phyloP scores from a whole-genome alignment of 2,113 vertebrate species.

The Phyllostomus hastatus region DNA sequence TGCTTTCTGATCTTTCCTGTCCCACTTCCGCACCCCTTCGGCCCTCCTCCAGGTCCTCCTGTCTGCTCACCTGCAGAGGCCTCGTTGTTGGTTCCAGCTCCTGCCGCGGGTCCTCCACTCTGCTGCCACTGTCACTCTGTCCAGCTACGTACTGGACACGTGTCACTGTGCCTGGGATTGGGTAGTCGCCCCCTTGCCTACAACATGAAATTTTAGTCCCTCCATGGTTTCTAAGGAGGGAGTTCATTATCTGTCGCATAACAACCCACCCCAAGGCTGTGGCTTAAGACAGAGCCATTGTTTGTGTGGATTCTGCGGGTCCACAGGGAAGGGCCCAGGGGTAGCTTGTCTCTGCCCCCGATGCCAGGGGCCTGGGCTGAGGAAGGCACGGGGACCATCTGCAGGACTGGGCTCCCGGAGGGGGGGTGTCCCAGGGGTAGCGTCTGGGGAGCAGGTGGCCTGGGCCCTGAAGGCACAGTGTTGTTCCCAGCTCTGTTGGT shows the following conservation, averaged over 20 bases:
- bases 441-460: background rate
- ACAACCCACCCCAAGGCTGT: background rate
- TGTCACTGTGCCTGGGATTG: slow-evolving; percentile 58
- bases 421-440: background rate
- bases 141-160: slow-evolving; percentile 33
- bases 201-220: slow-evolving; percentile 11
- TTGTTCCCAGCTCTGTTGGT: background rate
- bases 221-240: background rate
- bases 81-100: no score
- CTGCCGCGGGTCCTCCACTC: accelerated
- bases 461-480: background rate
- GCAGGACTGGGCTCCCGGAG: background rate
- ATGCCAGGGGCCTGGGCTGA: background rate
- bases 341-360: background rate
- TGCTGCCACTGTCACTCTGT: background rate
- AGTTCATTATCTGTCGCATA: background rate
- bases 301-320: background rate
- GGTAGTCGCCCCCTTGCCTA: slow-evolving; percentile 15
- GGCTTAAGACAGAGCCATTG: background rate
- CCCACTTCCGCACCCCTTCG: background rate
- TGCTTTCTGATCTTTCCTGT: no score
- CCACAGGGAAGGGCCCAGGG: accelerated
- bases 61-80: background rate
- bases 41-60: background rate
- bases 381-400: accelerated